Evolutionary conservation across 92 coral and sea anemone genomes (phyloP).

Genomic region (Virgularia gustaviana): DNA sequence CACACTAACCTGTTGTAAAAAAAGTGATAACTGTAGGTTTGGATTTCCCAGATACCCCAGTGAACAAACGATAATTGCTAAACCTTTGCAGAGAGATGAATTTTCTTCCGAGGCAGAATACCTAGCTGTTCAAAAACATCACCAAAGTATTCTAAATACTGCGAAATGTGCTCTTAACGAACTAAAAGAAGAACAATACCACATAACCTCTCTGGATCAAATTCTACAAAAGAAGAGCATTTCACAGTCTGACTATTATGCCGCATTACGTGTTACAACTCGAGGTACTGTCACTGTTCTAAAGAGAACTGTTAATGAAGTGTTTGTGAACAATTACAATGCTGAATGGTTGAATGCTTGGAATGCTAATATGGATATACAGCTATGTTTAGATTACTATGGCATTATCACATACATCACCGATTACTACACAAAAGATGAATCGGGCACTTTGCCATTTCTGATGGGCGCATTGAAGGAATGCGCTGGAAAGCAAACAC

Average conservation of each 20-base stretch:
- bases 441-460: slow-evolving; percentile 20
- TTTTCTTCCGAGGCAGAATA: slow-evolving; percentile 4
- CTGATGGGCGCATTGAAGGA: slow-evolving; percentile 8
- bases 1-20: slow-evolving; percentile 8
- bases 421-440: slow-evolving; percentile 16
- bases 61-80: slow-evolving; percentile 16
- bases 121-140: slow-evolving; percentile 1
- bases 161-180: slow-evolving; percentile 4
- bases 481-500: slow-evolving; percentile 18
- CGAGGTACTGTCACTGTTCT: slow-evolving; percentile 15
- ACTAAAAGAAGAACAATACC: slow-evolving; percentile 13
- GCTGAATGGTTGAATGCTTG: slow-evolving; percentile 27
- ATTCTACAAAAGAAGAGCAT: slow-evolving; percentile 16
- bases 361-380: slow-evolving; percentile 21
- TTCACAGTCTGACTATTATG: slow-evolving; percentile 12
- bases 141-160: slow-evolving; percentile 19
- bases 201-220: slow-evolving; percentile 14
- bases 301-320: slow-evolving; percentile 16
- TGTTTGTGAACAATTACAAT: slow-evolving; percentile 30
- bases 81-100: slow-evolving; percentile 17
- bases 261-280: slow-evolving; percentile 19
- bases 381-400: too few species aligned
- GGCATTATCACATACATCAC: too few species aligned
- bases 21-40: slow-evolving; percentile 26
- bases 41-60: slow-evolving; percentile 28